Conservation (phyloP, 2,888 invertebrate species). For the Sarcophaga caerulescens region DNA sequence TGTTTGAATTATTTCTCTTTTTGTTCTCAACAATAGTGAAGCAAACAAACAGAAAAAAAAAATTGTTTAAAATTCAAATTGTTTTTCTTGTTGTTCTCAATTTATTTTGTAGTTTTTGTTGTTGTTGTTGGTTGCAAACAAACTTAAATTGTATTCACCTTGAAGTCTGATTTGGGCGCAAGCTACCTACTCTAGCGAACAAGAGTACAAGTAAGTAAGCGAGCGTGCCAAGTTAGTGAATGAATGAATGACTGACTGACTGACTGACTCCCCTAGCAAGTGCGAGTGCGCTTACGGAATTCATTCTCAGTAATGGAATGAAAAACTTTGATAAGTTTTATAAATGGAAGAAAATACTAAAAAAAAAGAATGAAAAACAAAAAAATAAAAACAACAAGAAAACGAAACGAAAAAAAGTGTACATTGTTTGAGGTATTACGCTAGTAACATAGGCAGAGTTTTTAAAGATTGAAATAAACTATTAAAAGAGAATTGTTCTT, state of each 20-base stretch:
- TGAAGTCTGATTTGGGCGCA: conserved; percentile 58
- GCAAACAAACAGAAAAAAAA: no score
- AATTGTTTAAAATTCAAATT: not conserved
- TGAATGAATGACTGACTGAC: not conserved
- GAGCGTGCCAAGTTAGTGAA: not conserved
- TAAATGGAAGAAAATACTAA: conserved; percentile 36
- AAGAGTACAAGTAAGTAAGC: not conserved
- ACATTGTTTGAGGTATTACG: not conserved
- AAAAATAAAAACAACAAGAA: not conserved
- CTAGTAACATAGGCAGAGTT: not conserved
- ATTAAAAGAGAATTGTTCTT: not conserved
- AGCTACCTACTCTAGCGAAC: conserved; percentile 2
- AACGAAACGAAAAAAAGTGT: not conserved
- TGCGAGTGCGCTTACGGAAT: conserved; percentile 12
- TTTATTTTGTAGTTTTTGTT: not conserved
- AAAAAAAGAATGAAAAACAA: not conserved
- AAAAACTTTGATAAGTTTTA: conserved; percentile 32
- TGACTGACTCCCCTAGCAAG: not conserved
- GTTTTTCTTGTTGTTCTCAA: no score
- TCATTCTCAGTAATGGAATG: conserved; percentile 31
- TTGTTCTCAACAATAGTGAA: not conserved
- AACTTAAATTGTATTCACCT: conserved; percentile 66
- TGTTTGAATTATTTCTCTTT: not conserved
- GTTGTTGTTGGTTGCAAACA: conserved; percentile 43
- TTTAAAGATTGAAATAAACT: not conserved